phyloP scores from a whole-genome alignment of 1,140 invertebrate species.

The Caenorhabditis remanei region DNA sequence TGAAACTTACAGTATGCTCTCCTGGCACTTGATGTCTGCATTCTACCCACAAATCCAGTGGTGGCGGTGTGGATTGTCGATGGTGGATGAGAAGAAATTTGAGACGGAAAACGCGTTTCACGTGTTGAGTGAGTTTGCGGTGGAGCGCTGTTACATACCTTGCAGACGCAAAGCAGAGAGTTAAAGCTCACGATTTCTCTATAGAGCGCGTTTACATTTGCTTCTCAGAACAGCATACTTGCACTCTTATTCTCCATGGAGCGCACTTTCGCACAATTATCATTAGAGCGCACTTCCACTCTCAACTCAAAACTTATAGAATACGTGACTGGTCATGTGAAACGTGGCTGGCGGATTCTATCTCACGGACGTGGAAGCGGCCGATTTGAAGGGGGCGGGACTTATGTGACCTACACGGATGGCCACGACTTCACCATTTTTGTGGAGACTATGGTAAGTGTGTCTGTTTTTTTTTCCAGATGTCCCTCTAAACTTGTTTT shows the following conservation, averaged over 20 bases:
- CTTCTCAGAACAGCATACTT: too few species aligned
- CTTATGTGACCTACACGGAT: slow-evolving; percentile 4
- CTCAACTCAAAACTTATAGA: neutral
- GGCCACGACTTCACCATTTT: neutral
- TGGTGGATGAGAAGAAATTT: neutral
- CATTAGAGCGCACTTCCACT: neutral
- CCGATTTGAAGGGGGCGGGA: neutral
- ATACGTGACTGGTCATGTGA: neutral
- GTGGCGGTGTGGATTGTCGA: neutral
- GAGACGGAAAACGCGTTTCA: slow-evolving; percentile 14
- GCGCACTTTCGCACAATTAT: too few species aligned
- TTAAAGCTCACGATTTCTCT: too few species aligned
- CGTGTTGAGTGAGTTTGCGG: neutral
- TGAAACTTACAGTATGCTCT: neutral
- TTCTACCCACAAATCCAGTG: neutral
- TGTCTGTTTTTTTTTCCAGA: too few species aligned
- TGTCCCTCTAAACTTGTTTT: neutral
- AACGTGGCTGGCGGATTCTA: neutral
- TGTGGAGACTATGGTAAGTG: slow-evolving; percentile 3
- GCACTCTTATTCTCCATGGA: too few species aligned
- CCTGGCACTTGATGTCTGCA: slow-evolving; percentile 10
- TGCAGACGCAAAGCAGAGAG: too few species aligned
- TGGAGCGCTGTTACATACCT: too few species aligned
- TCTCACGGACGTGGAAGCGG: neutral
- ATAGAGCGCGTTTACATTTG: too few species aligned